Percentiles rank a stretch among this genome's conserved stretches.
These are phyloP conservation scores for Stenodema calcarata DNA, from an alignment of 2,888 invertebrate species.

Conservation along the genomic window DNA sequence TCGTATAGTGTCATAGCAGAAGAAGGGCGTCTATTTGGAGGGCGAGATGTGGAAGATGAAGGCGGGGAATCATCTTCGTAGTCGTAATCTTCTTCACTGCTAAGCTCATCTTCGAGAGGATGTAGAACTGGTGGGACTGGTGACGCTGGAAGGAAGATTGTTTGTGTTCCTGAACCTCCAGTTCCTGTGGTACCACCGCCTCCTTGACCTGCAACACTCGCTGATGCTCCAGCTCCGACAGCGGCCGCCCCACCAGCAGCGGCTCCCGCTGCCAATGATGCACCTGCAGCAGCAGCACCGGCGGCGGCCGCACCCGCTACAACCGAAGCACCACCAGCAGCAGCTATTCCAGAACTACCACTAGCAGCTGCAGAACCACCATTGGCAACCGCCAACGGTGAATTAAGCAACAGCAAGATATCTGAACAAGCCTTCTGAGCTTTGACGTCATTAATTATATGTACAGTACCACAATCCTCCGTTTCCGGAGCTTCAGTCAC, in stretches of 20 bases:
- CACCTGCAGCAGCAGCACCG: slow-evolving; percentile 23
- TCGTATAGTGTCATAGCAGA: slow-evolving; percentile 59
- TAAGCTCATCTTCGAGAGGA: slow-evolving; percentile 20
- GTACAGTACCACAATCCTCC: slow-evolving; percentile 49
- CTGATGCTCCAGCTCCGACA: slow-evolving; percentile 2
- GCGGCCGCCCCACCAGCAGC: slow-evolving; percentile 28
- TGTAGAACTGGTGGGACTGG: slow-evolving; percentile 17
- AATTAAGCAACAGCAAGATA: slow-evolving; percentile 44
- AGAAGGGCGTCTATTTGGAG: slow-evolving; percentile 6
- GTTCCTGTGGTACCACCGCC: background rate
- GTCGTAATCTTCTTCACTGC: slow-evolving; percentile 47
- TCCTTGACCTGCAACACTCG: background rate
- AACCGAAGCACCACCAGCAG: slow-evolving; percentile 28
- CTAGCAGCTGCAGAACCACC: slow-evolving; percentile 27
- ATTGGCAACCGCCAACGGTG: slow-evolving; percentile 20
- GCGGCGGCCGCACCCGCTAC: slow-evolving; percentile 24
- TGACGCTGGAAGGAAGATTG: background rate
- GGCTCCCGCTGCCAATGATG: background rate
- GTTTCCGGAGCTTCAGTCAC: slow-evolving; percentile 28
- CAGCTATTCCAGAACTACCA: background rate
- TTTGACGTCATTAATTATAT: slow-evolving; percentile 41
- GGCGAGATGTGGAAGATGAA: slow-evolving; percentile 28
- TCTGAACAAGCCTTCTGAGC: slow-evolving; percentile 49
- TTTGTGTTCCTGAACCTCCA: background rate
- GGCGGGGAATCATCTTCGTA: slow-evolving; percentile 25